Percentiles rank a stretch among this genome's conserved stretches.
Conservation (phyloP, 2,888 invertebrate genomes). For the Steinernema carpocapsae region DNA sequence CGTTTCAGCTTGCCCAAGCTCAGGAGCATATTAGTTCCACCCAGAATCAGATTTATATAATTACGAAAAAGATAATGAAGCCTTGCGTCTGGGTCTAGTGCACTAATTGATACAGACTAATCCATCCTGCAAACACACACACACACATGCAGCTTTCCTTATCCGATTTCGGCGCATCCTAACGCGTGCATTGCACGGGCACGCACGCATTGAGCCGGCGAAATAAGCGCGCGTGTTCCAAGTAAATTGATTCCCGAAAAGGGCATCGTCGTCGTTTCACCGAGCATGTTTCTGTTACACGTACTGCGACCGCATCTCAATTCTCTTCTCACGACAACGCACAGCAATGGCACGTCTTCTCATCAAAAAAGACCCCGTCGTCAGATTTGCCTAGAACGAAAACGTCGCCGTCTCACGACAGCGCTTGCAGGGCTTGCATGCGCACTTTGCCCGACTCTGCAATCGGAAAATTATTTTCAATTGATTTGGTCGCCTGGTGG, state of each 20-base stretch:
- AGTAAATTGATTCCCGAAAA: constrained; percentile 20
- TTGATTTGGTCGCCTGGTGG: neutral
- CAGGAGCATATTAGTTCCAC: neutral
- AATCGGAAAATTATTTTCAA: neutral
- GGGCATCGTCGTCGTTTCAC: neutral
- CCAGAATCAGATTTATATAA: constrained; percentile 19
- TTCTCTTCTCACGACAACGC: no score
- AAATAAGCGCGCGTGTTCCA: neutral
- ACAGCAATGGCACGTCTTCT: no score
- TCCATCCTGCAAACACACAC: neutral
- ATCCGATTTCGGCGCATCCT: neutral
- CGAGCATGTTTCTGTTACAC: neutral
- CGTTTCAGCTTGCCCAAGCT: neutral
- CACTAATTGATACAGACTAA: constrained; percentile 31
- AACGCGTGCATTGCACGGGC: neutral
- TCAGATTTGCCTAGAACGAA: no score
- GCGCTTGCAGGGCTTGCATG: no score
- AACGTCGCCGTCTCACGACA: no score
- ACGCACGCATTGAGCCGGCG: no score
- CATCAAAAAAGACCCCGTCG: no score
- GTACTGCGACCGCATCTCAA: no score
- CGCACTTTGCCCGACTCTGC: no score
- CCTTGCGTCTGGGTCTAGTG: neutral
- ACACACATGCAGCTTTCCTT: neutral
- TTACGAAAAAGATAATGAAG: constrained; percentile 17